These are phyloP conservation scores for Drosophila mimetica DNA, from an alignment of 2,888 invertebrate species.

Conservation along the genomic window DNA sequence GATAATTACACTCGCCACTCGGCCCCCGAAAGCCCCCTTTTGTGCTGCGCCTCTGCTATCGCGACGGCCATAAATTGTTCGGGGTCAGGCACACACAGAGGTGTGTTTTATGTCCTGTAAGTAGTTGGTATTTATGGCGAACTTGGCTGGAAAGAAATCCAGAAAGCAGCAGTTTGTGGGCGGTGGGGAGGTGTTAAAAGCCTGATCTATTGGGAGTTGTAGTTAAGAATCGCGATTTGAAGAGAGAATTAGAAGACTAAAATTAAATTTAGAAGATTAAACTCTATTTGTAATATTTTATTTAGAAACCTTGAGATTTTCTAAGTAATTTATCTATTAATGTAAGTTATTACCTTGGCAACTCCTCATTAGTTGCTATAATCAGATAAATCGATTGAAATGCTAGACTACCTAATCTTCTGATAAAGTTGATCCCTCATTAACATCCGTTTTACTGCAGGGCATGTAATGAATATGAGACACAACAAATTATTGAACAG, in stretches of 20 bases:
- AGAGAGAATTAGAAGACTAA: background rate
- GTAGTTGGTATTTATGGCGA: conserved; percentile 55
- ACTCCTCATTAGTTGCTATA: background rate
- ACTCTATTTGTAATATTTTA: no score
- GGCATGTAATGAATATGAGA: conserved; percentile 17
- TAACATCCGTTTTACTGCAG: conserved; percentile 11
- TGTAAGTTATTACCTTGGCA: background rate
- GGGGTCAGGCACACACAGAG: conserved; percentile 46
- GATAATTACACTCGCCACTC: conserved; percentile 69
- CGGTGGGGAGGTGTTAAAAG: conserved; percentile 1
- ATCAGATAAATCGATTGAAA: background rate
- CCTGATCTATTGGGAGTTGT: conserved; percentile 4
- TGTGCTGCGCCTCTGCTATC: conserved; percentile 51
- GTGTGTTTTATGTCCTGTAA: conserved; percentile 64
- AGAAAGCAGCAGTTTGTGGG: conserved; percentile 11
- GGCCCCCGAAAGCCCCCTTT: conserved; percentile 3
- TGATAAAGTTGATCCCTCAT: background rate
- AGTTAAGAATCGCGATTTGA: background rate
- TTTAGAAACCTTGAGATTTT: no score
- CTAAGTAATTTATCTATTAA: no score
- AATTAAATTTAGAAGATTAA: no score
- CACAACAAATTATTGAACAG: conserved; percentile 15
- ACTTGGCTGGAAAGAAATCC: conserved; percentile 33
- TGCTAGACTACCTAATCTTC: background rate
- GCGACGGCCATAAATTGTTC: conserved; percentile 65